Percentiles rank a stretch among this genome's conserved stretches.
Evolutionary conservation across 92 coral and sea anemone genomes (phyloP).

Genomic region (Umimayanthus kanabou): DNA sequence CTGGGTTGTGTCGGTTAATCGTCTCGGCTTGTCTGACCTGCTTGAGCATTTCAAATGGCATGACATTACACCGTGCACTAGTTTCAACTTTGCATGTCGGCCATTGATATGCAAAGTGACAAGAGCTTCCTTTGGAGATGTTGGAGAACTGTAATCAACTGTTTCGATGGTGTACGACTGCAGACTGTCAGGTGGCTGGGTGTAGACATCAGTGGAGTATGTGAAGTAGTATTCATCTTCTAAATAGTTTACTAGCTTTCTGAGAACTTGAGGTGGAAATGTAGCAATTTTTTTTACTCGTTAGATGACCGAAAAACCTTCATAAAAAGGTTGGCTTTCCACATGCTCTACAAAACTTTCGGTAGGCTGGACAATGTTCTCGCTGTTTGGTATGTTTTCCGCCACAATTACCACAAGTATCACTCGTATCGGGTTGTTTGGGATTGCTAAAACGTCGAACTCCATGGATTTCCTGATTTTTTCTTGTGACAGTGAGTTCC

Average conservation of each 20-base stretch:
- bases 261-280: background rate
- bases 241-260: background rate
- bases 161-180: slow-evolving; percentile 21
- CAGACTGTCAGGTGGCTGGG: slow-evolving; percentile 21
- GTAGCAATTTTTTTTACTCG: no score
- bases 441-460: background rate
- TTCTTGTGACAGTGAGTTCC: slow-evolving; percentile 3
- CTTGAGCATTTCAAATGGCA: slow-evolving; percentile 28
- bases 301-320: no score
- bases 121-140: slow-evolving; percentile 3
- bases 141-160: slow-evolving; percentile 1
- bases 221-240: background rate
- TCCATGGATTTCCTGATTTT: slow-evolving; percentile 1
- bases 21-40: background rate
- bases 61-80: slow-evolving; percentile 49
- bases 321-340: no score
- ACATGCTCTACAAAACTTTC: no score
- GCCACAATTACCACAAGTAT: background rate
- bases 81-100: slow-evolving; percentile 29
- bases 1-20: slow-evolving; percentile 3
- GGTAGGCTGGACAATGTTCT: no score
- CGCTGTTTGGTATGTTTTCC: background rate
- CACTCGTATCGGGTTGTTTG: background rate
- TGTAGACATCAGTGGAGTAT: slow-evolving; percentile 11
- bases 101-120: background rate